phyloP scores from a whole-genome alignment of 2,113 vertebrate genomes.

The Leptobrachium ailaonicum region DNA sequence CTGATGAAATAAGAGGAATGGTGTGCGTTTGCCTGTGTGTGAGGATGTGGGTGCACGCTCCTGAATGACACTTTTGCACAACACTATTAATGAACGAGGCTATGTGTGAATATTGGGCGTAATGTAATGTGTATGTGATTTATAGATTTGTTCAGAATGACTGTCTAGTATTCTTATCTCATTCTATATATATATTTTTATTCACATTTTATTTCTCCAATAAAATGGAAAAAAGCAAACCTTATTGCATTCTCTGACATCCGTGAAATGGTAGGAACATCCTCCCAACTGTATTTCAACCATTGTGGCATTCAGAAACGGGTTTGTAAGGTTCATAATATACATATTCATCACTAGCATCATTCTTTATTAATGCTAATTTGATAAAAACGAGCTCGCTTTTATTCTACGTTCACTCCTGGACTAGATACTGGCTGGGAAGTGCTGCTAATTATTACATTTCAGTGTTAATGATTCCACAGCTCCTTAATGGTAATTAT shows the following conservation, averaged over 20 bases:
- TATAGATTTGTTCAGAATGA: no score
- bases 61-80: no score
- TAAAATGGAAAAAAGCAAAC: conserved; percentile 9
- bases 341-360: background rate
- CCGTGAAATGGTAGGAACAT: background rate
- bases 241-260: background rate
- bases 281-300: no score
- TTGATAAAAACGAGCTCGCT: no score
- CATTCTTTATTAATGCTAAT: no score
- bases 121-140: background rate
- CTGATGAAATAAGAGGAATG: background rate
- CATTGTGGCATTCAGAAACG: no score
- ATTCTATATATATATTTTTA: conserved; percentile 47
- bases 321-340: background rate
- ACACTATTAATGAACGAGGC: background rate
- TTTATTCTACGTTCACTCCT: no score
- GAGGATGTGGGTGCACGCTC: background rate
- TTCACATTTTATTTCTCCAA: conserved; percentile 45
- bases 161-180: conserved; percentile 1
- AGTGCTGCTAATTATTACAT: no score
- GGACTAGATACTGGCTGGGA: no score
- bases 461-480: no score
- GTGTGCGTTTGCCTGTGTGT: background rate
- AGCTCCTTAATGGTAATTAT: no score
- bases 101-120: conserved; percentile 38